These are phyloP conservation scores for Mirza zaza DNA, from an alignment of 2,113 vertebrate species.

Conservation along the genomic window DNA sequence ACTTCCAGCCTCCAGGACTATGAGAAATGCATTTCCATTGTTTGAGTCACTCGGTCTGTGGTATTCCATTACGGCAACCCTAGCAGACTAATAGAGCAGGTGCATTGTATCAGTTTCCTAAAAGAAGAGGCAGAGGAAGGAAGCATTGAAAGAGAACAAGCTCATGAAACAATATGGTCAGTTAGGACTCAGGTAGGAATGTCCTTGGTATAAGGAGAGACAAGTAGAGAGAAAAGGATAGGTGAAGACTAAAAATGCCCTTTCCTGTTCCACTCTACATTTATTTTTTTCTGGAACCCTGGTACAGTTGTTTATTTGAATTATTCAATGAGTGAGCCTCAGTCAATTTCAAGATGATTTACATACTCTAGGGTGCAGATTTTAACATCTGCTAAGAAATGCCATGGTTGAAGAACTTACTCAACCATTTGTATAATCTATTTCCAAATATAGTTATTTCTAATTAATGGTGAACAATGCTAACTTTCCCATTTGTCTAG, in stretches of 20 bases:
- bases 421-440: background rate
- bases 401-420: background rate
- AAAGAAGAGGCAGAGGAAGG: background rate
- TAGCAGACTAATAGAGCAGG: background rate
- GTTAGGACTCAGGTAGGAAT: background rate
- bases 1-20: background rate
- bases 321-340: background rate
- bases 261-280: background rate
- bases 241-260: background rate
- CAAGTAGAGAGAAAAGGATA: background rate
- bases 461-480: background rate
- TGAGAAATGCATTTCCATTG: background rate
- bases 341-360: background rate
- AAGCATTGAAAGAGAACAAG: background rate
- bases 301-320: background rate
- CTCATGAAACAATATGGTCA: background rate
- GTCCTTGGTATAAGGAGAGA: too few relatives aligned
- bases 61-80: background rate
- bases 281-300: background rate
- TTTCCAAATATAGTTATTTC: conserved; percentile 24
- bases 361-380: background rate
- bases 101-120: background rate
- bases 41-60: background rate
- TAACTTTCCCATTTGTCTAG: background rate
- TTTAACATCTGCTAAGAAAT: background rate